phyloP scores from a whole-genome alignment of 2,888 invertebrate species.

The Pachliopta kotzebuea region DNA sequence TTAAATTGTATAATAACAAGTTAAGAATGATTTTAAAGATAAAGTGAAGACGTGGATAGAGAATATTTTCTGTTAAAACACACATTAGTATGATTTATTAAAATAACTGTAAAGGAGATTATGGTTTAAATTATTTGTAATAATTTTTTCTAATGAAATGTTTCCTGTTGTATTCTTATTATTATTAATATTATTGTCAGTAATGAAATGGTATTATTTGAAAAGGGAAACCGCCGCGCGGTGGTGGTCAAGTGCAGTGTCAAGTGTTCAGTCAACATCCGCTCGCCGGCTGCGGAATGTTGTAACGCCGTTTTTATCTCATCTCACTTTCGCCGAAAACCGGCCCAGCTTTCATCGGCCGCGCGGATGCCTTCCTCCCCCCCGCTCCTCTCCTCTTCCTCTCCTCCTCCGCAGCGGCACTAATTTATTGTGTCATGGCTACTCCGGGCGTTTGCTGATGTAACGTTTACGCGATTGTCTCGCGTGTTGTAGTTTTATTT shows the following conservation, averaged over 20 bases:
- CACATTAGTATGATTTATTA: no score
- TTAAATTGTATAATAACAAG: no score
- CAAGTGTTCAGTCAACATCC: constrained; percentile 1
- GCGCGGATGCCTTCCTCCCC: constrained; percentile 1
- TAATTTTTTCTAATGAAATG: no score
- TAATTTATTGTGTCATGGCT: constrained; percentile 24
- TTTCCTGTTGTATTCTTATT: no score
- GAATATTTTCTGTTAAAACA: no score
- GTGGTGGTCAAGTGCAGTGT: constrained; percentile 1
- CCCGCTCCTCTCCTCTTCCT: not conserved
- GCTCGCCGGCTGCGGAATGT: constrained; percentile 3
- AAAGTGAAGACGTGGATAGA: no score
- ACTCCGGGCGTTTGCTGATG: constrained; percentile 3
- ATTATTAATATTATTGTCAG: no score
- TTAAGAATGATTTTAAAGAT: no score
- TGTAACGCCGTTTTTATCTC: constrained; percentile 13
- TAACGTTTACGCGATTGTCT: not conserved
- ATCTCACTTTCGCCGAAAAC: constrained; percentile 23
- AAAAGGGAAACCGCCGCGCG: not conserved
- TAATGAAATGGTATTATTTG: not conserved
- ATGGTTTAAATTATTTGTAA: no score
- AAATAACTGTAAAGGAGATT: no score
- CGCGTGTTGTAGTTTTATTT: no score
- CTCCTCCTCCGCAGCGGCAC: not conserved
- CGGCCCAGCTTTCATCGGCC: constrained; percentile 21